phyloP scores from a whole-genome alignment of 2,888 invertebrate genomes.

The Drosophila mercatorum region DNA sequence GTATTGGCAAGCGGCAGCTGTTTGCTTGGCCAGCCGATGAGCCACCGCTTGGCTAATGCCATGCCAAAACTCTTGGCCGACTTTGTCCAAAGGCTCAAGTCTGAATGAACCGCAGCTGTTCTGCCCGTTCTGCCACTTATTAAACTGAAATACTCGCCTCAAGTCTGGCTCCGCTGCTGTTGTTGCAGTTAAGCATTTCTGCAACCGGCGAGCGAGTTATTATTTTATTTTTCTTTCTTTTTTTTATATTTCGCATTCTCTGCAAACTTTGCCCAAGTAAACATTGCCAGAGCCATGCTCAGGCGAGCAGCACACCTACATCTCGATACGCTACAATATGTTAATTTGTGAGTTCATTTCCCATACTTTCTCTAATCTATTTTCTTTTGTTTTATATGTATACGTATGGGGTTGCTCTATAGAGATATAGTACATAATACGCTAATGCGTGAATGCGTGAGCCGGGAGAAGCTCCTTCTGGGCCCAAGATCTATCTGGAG shows the following conservation, averaged over 20 bases:
- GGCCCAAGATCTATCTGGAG: too few relatives aligned
- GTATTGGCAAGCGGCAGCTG: background rate
- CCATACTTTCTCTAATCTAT: background rate
- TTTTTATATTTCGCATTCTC: slow-evolving; percentile 28
- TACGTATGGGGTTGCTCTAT: too few relatives aligned
- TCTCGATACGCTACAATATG: slow-evolving; percentile 17
- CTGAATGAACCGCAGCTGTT: slow-evolving; percentile 69
- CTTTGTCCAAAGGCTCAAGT: background rate
- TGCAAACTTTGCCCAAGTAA: background rate
- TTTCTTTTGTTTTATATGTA: background rate
- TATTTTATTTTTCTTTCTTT: slow-evolving; percentile 49
- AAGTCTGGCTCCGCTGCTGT: slow-evolving; percentile 38
- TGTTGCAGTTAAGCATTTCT: slow-evolving; percentile 58
- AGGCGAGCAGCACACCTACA: background rate
- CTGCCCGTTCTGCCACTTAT: slow-evolving; percentile 74
- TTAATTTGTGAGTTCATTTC: background rate
- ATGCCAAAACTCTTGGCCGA: background rate
- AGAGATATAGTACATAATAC: too few relatives aligned
- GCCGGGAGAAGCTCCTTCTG: too few relatives aligned
- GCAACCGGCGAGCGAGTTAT: slow-evolving; percentile 53
- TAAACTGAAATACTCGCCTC: slow-evolving; percentile 80
- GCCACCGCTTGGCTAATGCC: background rate
- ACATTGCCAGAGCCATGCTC: background rate
- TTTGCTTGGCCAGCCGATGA: background rate
- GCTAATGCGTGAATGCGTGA: too few relatives aligned